phyloP scores from a whole-genome alignment of 2,888 invertebrate genomes.

The Rhingia campestris region DNA sequence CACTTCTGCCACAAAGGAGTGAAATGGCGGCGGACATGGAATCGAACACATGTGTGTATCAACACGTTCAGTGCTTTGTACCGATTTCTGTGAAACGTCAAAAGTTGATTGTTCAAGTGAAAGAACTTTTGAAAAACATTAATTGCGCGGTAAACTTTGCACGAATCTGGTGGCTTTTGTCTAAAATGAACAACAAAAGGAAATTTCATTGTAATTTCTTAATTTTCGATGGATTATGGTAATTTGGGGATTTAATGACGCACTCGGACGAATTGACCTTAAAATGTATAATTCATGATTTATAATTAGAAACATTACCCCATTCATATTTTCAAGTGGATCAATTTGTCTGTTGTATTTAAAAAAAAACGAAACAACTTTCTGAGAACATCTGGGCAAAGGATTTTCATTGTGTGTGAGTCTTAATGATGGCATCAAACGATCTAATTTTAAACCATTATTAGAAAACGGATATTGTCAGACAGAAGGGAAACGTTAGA shows the following conservation, averaged over 20 bases:
- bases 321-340: not conserved
- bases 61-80: slow-evolving; percentile 3
- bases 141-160: slow-evolving; percentile 18
- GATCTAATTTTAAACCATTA: too few species aligned
- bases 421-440: too few species aligned
- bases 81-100: slow-evolving; percentile 4
- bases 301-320: slow-evolving; percentile 2
- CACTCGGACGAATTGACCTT: not conserved
- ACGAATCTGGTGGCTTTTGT: slow-evolving; percentile 8
- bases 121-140: slow-evolving; percentile 14
- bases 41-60: not conserved
- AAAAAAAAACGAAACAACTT: not conserved
- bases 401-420: too few species aligned
- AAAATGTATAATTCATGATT: slow-evolving; percentile 1
- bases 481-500: too few species aligned
- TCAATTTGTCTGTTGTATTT: not conserved
- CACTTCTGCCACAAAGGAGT: not conserved
- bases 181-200: not conserved
- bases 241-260: slow-evolving; percentile 14
- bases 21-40: slow-evolving; percentile 1
- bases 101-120: slow-evolving; percentile 26
- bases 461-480: too few species aligned
- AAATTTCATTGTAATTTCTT: slow-evolving; percentile 1
- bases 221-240: not conserved
- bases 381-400: too few species aligned